Evolutionary conservation across 2,888 invertebrate species (phyloP).

Genomic region (Galeopsomyia nigrocyanea): DNA sequence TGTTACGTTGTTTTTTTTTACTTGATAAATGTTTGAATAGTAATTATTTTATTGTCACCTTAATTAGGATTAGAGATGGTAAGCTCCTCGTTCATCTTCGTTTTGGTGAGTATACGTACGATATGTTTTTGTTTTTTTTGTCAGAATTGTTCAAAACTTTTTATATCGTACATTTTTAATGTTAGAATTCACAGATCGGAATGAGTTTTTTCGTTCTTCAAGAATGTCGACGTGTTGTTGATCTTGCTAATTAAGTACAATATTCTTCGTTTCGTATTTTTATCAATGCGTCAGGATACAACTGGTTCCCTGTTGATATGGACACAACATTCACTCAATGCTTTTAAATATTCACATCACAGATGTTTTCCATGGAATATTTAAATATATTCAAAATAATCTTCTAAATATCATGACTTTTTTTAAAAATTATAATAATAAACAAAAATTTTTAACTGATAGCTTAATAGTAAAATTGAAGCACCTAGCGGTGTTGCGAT

Average conservation of each 20-base stretch:
- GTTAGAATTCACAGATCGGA: not conserved
- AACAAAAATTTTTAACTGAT: not conserved
- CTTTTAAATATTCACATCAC: too few species aligned
- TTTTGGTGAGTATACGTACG: not conserved
- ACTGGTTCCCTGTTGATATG: too few species aligned
- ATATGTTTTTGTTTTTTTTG: conserved; percentile 9
- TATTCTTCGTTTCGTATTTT: not conserved
- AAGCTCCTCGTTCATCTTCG: conserved; percentile 14
- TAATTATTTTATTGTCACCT: not conserved
- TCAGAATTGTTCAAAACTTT: not conserved
- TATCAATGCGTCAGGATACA: too few species aligned
- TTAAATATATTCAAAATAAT: conserved; percentile 3
- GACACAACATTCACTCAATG: too few species aligned
- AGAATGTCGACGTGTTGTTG: too few species aligned
- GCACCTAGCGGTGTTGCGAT: conserved; percentile 4
- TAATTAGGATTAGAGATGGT: conserved; percentile 1
- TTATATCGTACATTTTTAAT: not conserved
- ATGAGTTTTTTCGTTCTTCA: too few species aligned
- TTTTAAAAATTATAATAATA: conserved; percentile 9
- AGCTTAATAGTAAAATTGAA: conserved; percentile 24
- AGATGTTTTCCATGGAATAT: not conserved
- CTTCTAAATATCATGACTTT: conserved; percentile 36
- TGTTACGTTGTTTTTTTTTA: not conserved
- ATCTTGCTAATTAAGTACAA: not conserved
- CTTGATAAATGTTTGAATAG: not conserved